A percentile compares a stretch with the other conserved stretches of the same genome.
Evolutionary conservation across 2,797 vertebrate genomes (phyloP).

Genomic region (Amblyraja radiata): DNA sequence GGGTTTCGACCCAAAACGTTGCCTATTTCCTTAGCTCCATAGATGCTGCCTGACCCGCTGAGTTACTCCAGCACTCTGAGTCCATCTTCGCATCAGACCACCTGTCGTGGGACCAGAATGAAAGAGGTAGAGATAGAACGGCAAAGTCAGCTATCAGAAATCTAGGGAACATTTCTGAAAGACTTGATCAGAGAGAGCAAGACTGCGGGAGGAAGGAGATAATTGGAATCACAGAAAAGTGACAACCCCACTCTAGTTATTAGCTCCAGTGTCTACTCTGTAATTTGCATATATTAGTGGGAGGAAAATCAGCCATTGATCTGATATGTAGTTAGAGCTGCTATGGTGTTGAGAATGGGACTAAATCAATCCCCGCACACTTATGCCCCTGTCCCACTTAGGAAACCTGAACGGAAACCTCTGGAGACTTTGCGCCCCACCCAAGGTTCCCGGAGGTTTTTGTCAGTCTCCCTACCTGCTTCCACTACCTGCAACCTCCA

Average conservation of each 20-base stretch:
- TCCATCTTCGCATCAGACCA: too few relatives aligned
- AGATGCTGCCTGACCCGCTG: too few relatives aligned
- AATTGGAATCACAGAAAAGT: conserved; percentile 24
- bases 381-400: too few relatives aligned
- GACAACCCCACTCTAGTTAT: conserved; percentile 22
- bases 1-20: too few relatives aligned
- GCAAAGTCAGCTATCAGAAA: not conserved
- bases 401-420: too few relatives aligned
- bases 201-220: not conserved
- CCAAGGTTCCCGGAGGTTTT: too few relatives aligned
- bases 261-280: not conserved
- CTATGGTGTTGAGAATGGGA: not conserved
- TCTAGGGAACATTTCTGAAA: not conserved
- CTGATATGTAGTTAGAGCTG: not conserved
- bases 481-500: too few relatives aligned
- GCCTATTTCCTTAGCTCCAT: too few relatives aligned
- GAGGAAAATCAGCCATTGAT: conserved; percentile 12
- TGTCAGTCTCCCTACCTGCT: too few relatives aligned
- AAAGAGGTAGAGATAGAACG: not conserved
- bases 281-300: conserved; percentile 25
- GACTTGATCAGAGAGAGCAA: not conserved
- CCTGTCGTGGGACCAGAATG: too few relatives aligned
- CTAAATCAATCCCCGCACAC: not conserved
- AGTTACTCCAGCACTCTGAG: not conserved
- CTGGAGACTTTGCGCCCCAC: too few relatives aligned